Conservation (phyloP, 2,888 invertebrate species). For the Thumatha senex region DNA sequence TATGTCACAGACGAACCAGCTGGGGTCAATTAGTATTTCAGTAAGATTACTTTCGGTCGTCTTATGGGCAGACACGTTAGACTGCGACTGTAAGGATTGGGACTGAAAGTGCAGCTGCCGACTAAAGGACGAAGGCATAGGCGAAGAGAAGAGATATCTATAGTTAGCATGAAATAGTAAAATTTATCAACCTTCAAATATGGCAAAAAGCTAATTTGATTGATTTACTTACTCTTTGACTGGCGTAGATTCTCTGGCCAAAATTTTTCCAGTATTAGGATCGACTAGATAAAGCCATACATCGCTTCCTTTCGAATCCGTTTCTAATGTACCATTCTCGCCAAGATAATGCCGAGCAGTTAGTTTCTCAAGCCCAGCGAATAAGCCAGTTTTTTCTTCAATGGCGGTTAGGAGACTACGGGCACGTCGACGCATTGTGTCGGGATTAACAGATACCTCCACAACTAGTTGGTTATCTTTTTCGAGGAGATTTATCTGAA, state of each 20-base stretch:
- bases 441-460: constrained; percentile 89
- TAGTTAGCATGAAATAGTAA: too few species aligned
- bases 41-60: too few species aligned
- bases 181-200: too few species aligned
- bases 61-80: too few species aligned
- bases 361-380: constrained; percentile 93
- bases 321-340: constrained; percentile 89
- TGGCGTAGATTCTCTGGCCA: constrained; percentile 87
- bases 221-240: constrained; percentile 85
- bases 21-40: too few species aligned
- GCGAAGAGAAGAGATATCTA: too few species aligned
- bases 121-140: too few species aligned
- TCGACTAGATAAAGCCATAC: constrained; percentile 95
- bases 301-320: constrained; percentile 90
- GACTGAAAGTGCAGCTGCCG: too few species aligned
- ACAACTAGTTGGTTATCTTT: constrained; percentile 90
- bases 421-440: constrained; percentile 83
- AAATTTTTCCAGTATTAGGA: constrained; percentile 89
- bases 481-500: constrained; percentile 90
- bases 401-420: constrained; percentile 82
- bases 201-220: too few species aligned
- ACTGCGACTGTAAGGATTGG: too few species aligned
- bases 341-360: constrained; percentile 89
- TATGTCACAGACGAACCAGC: too few species aligned
- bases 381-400: constrained; percentile 88